These are phyloP conservation scores for Aulostomus chinensis DNA, from an alignment of 2,797 vertebrate species.

Conservation along the genomic window DNA sequence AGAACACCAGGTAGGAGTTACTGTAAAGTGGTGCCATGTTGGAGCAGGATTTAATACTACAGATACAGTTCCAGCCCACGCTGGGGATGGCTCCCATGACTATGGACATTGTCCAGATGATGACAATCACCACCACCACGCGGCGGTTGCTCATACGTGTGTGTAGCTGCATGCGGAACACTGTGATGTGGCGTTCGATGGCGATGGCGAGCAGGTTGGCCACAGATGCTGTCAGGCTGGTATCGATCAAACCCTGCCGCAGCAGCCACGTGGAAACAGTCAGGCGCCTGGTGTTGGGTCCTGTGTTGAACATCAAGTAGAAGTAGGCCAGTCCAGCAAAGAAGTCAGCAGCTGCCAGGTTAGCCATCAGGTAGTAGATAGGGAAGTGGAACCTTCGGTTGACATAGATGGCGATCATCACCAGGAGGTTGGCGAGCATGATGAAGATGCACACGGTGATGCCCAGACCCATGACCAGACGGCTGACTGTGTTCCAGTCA, in stretches of 20 bases:
- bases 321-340: conserved; percentile 98
- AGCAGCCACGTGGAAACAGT: conserved; percentile 97
- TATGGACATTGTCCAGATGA: conserved; percentile 99
- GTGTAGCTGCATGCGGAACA: conserved; percentile 98
- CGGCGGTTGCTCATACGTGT: conserved; percentile 98
- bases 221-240: conserved; percentile 95
- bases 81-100: conserved; percentile 97
- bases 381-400: conserved; percentile 99
- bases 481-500: conserved; percentile 96
- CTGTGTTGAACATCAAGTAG: conserved; percentile 99
- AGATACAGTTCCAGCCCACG: conserved; percentile 99
- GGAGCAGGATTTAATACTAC: conserved; percentile 89
- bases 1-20: conserved; percentile 98
- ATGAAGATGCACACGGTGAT: conserved; percentile 99
- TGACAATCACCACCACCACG: conserved; percentile 96
- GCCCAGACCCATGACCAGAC: conserved; percentile 97
- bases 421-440: conserved; percentile 97
- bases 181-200: conserved; percentile 97
- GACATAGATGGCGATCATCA: conserved; percentile 98
- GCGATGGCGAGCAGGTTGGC: conserved; percentile 97
- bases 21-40: conserved; percentile 99
- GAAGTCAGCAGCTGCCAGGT: conserved; percentile 98
- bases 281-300: conserved; percentile 93
- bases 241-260: conserved; percentile 97
- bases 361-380: conserved; percentile 99